A percentile compares a stretch with the other conserved stretches of the same genome.
Conservation (phyloP, 2,113 vertebrate species). For the Pagrus major region DNA sequence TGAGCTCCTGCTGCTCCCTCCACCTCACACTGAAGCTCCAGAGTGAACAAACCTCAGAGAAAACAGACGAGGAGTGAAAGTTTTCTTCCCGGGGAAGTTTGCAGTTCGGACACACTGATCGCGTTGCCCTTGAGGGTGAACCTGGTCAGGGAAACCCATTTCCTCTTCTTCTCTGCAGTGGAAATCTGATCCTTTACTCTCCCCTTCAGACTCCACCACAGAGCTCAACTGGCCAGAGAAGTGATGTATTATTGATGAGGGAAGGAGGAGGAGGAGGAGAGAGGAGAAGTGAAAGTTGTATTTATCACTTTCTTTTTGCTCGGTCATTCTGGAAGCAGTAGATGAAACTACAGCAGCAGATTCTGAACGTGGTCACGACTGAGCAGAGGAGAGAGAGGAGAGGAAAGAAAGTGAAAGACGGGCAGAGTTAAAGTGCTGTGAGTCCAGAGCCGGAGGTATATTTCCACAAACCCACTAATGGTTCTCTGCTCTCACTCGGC, state of each 20-base stretch:
- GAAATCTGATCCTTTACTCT: constrained; percentile 48
- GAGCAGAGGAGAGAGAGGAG: background rate
- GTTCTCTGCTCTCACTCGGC: constrained; percentile 7
- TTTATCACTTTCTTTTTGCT: constrained; percentile 43
- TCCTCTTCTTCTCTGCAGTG: constrained; percentile 42
- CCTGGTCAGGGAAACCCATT: constrained; percentile 39
- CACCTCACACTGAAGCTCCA: no score
- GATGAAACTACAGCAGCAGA: background rate
- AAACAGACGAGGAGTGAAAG: no score
- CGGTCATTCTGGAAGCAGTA: background rate
- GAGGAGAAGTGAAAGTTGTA: background rate
- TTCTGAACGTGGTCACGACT: no score
- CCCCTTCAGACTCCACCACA: constrained; percentile 25
- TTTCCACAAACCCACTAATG: constrained; percentile 51
- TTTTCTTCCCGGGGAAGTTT: no score
- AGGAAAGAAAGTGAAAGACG: background rate
- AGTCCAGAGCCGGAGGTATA: background rate
- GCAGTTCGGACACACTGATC: background rate
- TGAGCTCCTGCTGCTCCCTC: no score
- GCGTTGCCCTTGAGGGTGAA: constrained; percentile 24
- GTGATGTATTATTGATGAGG: constrained; percentile 55
- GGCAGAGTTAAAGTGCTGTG: background rate
- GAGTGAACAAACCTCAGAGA: no score
- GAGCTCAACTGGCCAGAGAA: constrained; percentile 2
- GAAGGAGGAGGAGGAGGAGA: background rate